Conservation (phyloP, 2,113 vertebrate species). For the Anolis sagrei region DNA sequence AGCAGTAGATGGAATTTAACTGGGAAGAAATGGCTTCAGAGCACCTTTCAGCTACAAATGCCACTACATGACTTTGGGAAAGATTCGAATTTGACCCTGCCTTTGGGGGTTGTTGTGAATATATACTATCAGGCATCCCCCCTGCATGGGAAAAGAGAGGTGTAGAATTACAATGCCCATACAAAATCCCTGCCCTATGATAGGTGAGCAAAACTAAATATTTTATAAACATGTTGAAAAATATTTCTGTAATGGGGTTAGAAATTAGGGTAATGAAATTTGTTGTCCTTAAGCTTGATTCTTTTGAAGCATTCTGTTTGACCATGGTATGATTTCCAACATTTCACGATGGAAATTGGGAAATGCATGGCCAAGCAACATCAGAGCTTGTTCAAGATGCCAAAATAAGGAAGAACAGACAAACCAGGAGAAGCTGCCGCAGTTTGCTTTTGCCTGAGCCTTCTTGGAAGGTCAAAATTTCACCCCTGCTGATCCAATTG, state of each 20-base stretch:
- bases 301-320: neutral
- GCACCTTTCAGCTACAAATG: neutral
- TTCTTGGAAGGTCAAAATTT: too few species aligned
- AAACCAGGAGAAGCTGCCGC: too few species aligned
- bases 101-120: neutral
- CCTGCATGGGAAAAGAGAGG: neutral
- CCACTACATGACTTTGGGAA: neutral
- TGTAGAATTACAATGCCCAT: neutral
- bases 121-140: neutral
- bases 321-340: too few species aligned
- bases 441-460: too few species aligned
- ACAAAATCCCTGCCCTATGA: neutral
- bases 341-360: too few species aligned
- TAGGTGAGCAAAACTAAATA: neutral
- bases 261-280: neutral
- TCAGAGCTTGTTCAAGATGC: too few species aligned
- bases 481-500: too few species aligned
- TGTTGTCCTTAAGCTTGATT: neutral
- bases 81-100: neutral
- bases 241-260: neutral
- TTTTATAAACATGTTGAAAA: neutral
- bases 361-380: too few species aligned
- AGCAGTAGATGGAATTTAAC: neutral
- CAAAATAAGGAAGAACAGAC: too few species aligned
- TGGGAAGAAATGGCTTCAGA: neutral